phyloP scores from a whole-genome alignment of 2,113 vertebrate species.

The Ornithorhynchus anatinus region DNA sequence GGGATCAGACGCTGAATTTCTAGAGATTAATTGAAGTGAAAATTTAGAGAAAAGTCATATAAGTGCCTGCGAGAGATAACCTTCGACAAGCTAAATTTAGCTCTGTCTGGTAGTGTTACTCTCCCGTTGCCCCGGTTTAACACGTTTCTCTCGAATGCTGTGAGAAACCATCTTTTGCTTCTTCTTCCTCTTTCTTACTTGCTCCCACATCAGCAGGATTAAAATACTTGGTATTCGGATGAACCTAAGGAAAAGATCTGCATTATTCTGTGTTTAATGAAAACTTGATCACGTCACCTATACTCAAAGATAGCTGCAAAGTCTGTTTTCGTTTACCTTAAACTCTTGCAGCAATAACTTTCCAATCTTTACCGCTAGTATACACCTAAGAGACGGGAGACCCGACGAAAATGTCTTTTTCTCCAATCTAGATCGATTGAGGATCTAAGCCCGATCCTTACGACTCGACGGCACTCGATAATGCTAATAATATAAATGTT shows the following conservation, averaged over 20 bases:
- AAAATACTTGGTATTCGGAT: constrained; percentile 1
- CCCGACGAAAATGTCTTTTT: too few relatives aligned
- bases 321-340: rapidly evolving
- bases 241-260: too few relatives aligned
- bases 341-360: rapidly evolving
- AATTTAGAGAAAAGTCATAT: constrained; percentile 77
- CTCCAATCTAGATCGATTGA: too few relatives aligned
- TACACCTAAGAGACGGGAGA: too few relatives aligned
- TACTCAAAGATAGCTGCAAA: rapidly evolving
- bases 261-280: too few relatives aligned
- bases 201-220: not conserved
- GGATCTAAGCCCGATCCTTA: too few relatives aligned
- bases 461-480: too few relatives aligned
- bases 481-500: too few relatives aligned
- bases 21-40: constrained; percentile 92
- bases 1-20: constrained; percentile 89
- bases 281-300: too few relatives aligned
- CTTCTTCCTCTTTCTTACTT: not conserved
- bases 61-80: constrained; percentile 73
- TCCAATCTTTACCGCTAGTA: too few relatives aligned
- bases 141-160: constrained; percentile 74
- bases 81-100: constrained; percentile 68
- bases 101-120: constrained; percentile 75
- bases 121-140: constrained; percentile 59
- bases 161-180: constrained; percentile 39